Evolutionary conservation across 2,113 vertebrate species (phyloP).

Genomic region (Bucco capensis): DNA sequence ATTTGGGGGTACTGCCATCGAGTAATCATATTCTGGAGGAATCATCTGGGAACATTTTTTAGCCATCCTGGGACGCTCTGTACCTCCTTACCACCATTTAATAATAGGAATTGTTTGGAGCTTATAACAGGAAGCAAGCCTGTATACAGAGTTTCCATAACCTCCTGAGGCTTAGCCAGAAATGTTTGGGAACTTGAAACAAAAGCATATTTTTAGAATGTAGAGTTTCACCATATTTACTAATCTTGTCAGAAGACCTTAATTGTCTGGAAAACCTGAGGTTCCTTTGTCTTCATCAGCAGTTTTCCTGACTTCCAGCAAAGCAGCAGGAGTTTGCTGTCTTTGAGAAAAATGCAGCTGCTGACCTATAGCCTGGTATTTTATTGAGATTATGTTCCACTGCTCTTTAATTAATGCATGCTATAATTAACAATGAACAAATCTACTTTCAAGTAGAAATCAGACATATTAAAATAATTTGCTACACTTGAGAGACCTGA

Average conservation of each 20-base stretch:
- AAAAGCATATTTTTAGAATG: constrained; percentile 44
- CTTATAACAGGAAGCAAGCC: constrained; percentile 18
- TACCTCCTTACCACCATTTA: constrained; percentile 12
- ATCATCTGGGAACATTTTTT: not conserved
- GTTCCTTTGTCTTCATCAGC: not conserved
- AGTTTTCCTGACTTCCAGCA: not conserved
- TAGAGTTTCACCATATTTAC: constrained; percentile 42
- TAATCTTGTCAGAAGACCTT: constrained; percentile 28
- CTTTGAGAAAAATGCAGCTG: not conserved
- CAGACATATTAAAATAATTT: not conserved
- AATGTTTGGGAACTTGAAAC: constrained; percentile 47
- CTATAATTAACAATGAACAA: not conserved
- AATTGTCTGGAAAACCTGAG: constrained; percentile 41
- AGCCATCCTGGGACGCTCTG: not conserved
- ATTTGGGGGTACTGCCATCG: not conserved
- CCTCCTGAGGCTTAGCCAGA: not conserved
- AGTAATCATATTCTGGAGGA: not conserved
- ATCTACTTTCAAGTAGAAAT: not conserved
- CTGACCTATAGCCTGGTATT: not conserved
- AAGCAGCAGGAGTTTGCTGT: not conserved
- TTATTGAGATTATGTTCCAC: not conserved
- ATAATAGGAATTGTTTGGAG: constrained; percentile 7
- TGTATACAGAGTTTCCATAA: constrained; percentile 30
- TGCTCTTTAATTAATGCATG: not conserved
- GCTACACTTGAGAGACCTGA: not conserved